A percentile compares a stretch with the other conserved stretches of the same genome.
phyloP scores from a whole-genome alignment of 2,888 invertebrate species.

The Mythimna vitellina region DNA sequence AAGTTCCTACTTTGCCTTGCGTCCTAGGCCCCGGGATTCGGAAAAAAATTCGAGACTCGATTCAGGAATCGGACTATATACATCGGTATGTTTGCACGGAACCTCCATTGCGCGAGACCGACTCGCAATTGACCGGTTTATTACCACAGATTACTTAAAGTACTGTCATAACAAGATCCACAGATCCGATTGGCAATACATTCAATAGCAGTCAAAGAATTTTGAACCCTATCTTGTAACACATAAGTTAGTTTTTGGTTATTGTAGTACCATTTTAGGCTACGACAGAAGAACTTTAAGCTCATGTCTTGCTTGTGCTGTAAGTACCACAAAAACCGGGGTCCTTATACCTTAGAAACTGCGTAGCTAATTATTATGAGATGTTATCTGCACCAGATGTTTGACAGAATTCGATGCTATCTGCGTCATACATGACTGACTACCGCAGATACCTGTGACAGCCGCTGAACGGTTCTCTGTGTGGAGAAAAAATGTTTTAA shows the following conservation, averaged over 20 bases:
- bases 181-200: neutral
- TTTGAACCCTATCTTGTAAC: neutral
- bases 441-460: constrained; percentile 35
- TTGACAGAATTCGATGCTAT: constrained; percentile 67
- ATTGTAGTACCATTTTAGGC: neutral
- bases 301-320: constrained; percentile 24
- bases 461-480: constrained; percentile 38
- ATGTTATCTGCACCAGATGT: constrained; percentile 64
- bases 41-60: too few relatives aligned
- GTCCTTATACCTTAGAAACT: constrained; percentile 45
- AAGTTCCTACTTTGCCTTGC: too few relatives aligned
- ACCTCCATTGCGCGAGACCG: too few relatives aligned
- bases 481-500: constrained; percentile 21
- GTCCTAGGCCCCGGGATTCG: too few relatives aligned
- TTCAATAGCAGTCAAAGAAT: neutral
- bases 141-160: constrained; percentile 2
- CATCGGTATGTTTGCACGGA: too few relatives aligned
- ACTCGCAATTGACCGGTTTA: too few relatives aligned
- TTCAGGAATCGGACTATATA: too few relatives aligned
- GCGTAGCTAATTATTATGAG: constrained; percentile 56
- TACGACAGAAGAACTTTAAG: constrained; percentile 9
- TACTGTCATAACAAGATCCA: constrained; percentile 25
- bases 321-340: constrained; percentile 47
- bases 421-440: constrained; percentile 48
- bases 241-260: neutral